These are phyloP conservation scores for Leguminivora glycinivorella DNA, from an alignment of 1,140 invertebrate genomes.

Conservation along the genomic window DNA sequence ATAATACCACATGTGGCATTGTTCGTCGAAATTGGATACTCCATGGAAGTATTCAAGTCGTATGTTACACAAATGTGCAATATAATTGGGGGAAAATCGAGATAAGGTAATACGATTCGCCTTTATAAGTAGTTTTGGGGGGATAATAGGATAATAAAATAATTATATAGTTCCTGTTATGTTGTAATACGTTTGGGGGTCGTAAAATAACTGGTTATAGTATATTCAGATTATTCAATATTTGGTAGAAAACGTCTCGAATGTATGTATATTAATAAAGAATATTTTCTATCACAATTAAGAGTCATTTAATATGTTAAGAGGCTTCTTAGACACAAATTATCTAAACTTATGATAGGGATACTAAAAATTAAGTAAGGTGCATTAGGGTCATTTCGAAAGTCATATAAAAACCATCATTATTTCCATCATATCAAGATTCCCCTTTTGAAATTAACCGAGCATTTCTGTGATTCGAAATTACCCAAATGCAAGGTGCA, in stretches of 20 bases:
- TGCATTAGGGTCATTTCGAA: too few relatives aligned
- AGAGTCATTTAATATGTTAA: too few relatives aligned
- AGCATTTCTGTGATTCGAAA: too few relatives aligned
- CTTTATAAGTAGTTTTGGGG: slow-evolving; percentile 6
- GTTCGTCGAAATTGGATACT: slow-evolving; percentile 3
- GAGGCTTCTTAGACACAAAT: too few relatives aligned
- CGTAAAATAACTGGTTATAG: not conserved
- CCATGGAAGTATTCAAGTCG: not conserved
- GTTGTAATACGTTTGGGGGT: not conserved
- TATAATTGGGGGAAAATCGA: not conserved
- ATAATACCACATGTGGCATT: not conserved
- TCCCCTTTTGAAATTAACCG: too few relatives aligned
- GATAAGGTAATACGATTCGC: not conserved
- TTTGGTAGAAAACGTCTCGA: not conserved
- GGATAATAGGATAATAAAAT: slow-evolving; percentile 15
- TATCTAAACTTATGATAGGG: too few relatives aligned
- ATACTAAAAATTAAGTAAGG: too few relatives aligned
- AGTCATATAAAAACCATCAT: too few relatives aligned
- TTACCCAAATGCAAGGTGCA: too few relatives aligned
- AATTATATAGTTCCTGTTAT: not conserved
- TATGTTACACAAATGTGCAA: slow-evolving; percentile 13
- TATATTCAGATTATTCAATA: not conserved
- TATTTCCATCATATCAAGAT: too few relatives aligned
- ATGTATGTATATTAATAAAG: too few relatives aligned
- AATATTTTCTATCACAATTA: too few relatives aligned